Evolutionary conservation across 2,888 invertebrate species (phyloP).

Genomic region (Stenoptilia bipunctidactyla): DNA sequence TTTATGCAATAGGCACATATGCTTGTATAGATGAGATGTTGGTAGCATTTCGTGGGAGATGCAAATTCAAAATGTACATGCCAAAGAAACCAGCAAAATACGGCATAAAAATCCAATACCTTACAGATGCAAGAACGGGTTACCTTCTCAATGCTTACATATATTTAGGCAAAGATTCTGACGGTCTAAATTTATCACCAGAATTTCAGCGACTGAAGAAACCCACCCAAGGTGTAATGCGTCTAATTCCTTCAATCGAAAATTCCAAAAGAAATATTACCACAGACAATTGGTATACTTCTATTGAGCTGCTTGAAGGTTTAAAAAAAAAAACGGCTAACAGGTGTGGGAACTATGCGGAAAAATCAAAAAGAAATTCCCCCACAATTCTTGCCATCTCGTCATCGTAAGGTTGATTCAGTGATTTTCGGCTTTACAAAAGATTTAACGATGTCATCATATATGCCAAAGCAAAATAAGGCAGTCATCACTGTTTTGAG

Average conservation of each 20-base stretch:
- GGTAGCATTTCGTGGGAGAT: constrained; percentile 12
- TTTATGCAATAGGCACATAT: background rate
- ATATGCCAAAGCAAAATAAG: background rate
- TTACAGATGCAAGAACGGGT: constrained; percentile 11
- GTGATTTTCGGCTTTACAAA: background rate
- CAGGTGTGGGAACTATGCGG: no score
- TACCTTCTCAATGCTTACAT: constrained; percentile 14
- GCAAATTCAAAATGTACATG: constrained; percentile 13
- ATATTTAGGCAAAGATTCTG: constrained; percentile 14
- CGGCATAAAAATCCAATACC: constrained; percentile 14
- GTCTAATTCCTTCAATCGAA: constrained; percentile 11
- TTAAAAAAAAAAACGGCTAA: constrained; percentile 2
- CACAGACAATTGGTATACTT: constrained; percentile 13
- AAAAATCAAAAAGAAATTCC: no score
- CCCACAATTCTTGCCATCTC: no score
- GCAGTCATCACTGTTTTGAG: no score
- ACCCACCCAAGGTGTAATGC: constrained; percentile 13
- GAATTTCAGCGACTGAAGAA: constrained; percentile 9
- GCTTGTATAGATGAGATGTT: background rate
- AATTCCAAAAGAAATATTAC: constrained; percentile 13
- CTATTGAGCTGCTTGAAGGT: constrained; percentile 9
- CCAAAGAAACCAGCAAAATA: constrained; percentile 15
- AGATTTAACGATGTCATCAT: background rate
- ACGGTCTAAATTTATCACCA: constrained; percentile 12
- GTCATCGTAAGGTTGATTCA: no score